phyloP scores from a whole-genome alignment of 2,888 invertebrate species.

The Onchidella celtica region DNA sequence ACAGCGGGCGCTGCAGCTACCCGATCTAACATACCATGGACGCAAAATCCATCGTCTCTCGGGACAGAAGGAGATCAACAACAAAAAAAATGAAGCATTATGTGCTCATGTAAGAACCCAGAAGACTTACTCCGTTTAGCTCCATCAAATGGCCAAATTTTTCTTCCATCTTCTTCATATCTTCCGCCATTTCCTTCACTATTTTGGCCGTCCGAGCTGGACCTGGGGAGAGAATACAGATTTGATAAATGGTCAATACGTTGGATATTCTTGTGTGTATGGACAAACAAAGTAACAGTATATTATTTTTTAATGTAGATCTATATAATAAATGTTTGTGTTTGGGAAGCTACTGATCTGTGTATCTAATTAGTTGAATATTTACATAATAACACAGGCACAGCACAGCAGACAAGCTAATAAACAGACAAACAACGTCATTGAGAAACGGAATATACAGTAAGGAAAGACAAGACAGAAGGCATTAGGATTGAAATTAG shows the following conservation, averaged over 20 bases:
- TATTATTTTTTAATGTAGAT: background rate
- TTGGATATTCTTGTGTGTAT: too few relatives aligned
- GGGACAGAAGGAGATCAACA: too few relatives aligned
- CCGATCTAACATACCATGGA: too few relatives aligned
- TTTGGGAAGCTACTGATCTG: too few relatives aligned
- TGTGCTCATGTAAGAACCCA: too few relatives aligned
- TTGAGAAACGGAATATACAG: background rate
- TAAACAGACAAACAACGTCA: background rate
- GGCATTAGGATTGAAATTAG: background rate
- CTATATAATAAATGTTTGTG: background rate
- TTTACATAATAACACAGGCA: too few relatives aligned
- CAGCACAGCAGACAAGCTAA: too few relatives aligned
- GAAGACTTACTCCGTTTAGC: constrained; percentile 50
- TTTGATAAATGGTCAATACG: too few relatives aligned
- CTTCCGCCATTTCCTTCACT: constrained; percentile 54
- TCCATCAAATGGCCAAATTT: constrained; percentile 58
- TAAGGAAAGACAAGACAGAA: background rate
- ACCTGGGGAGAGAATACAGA: constrained; percentile 54
- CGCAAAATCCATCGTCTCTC: too few relatives aligned
- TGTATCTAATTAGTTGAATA: too few relatives aligned
- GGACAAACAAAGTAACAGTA: background rate
- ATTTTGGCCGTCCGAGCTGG: constrained; percentile 56
- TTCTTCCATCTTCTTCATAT: constrained; percentile 56
- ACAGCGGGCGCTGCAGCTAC: too few relatives aligned
- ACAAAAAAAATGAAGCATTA: too few relatives aligned